phyloP scores from a whole-genome alignment of 2,113 vertebrate genomes.

The Megatriorchis doriae region DNA sequence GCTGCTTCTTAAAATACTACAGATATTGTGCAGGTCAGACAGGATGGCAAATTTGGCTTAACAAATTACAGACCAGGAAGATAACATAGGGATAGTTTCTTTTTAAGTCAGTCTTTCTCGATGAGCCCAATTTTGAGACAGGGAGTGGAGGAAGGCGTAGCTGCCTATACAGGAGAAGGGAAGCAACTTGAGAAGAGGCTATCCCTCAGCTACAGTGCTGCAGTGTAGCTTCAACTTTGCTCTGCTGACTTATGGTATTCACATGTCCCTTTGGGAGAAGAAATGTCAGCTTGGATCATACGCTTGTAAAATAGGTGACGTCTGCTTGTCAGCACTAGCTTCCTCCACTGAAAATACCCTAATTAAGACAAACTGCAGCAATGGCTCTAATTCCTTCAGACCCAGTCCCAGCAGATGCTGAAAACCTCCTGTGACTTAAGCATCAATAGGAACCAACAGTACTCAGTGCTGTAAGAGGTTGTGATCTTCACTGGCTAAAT shows the following conservation, averaged over 20 bases:
- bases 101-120: not conserved
- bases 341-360: not conserved
- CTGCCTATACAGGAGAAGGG: not conserved
- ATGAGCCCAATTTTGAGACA: not conserved
- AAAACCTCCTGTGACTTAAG: not conserved
- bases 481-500: not conserved
- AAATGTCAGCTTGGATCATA: not conserved
- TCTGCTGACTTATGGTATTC: not conserved
- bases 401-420: not conserved
- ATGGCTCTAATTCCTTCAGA: not conserved
- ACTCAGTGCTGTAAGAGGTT: not conserved
- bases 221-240: not conserved
- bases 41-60: not conserved
- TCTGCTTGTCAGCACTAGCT: not conserved
- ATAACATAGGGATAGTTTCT: not conserved
- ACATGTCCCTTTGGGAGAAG: not conserved
- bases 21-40: not conserved
- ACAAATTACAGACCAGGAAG: not conserved
- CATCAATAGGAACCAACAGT: not conserved
- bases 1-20: conserved; percentile 6
- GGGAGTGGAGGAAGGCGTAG: not conserved
- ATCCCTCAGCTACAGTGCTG: not conserved
- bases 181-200: not conserved
- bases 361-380: not conserved
- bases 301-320: not conserved